Evolutionary conservation across 2,888 invertebrate genomes (phyloP).

Genomic region (Parthenolecanium corni): DNA sequence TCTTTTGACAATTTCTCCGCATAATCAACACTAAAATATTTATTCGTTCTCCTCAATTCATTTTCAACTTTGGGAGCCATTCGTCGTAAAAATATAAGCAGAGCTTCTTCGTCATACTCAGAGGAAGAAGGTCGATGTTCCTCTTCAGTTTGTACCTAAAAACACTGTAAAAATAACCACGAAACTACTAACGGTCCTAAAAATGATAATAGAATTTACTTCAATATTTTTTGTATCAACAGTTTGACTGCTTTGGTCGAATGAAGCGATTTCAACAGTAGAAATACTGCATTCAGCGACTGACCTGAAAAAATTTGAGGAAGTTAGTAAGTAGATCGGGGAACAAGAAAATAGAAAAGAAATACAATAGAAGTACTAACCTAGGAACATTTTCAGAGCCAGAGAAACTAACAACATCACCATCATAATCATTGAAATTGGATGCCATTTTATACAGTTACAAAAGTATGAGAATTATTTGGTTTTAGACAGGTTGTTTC

Average conservation of each 20-base stretch:
- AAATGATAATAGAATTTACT: background rate
- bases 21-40: conserved; percentile 9
- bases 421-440: background rate
- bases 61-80: conserved; percentile 19
- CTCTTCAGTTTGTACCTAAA: conserved; percentile 3
- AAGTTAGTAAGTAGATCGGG: background rate
- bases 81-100: conserved; percentile 12
- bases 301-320: background rate
- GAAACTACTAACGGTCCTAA: background rate
- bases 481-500: too few relatives aligned
- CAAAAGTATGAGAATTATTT: too few relatives aligned
- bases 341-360: background rate
- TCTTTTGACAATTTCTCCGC: background rate
- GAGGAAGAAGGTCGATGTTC: background rate
- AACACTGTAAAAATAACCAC: background rate
- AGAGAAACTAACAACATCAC: conserved; percentile 2
- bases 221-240: background rate
- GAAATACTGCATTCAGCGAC: conserved; percentile 6
- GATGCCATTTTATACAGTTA: conserved; percentile 7
- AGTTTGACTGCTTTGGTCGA: conserved; percentile 4
- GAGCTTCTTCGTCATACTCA: background rate
- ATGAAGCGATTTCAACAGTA: background rate
- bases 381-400: background rate
- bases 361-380: background rate
- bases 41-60: conserved; percentile 12